Evolutionary conservation across 1,140 invertebrate genomes (phyloP), one percentile per base, ranked within the genome.

Genomic region (Lepidurus arcticus): DNA sequence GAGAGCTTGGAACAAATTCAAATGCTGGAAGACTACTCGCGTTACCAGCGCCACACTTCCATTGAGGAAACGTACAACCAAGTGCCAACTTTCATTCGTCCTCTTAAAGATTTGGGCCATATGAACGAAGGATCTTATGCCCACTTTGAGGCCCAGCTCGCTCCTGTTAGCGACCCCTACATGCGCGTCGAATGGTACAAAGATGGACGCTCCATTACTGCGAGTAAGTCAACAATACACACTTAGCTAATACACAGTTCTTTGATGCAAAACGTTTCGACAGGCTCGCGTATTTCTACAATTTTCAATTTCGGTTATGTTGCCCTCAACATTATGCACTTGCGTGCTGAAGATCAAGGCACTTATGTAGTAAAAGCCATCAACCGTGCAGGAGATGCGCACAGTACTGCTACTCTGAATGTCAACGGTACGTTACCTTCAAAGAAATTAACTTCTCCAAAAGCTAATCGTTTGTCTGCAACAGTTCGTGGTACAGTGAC

Each of bases 111-210:
- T 84, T 87, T 96, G 80, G 93, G 93, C 74, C 92, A 95, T 83
- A 88, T 96, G 42, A 91, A 93, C 85, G 96, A 98, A 87, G 94
- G 94, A 77, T 82, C 82, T 13, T 95, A 95, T 85, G 94, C 94
- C 80, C 95, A 97, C 84, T 98, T 98, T 83, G 96, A 98, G 88
- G 95, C 92, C 80, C 94, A 97, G 85, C 88, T 98, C 0, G 93
- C 92, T 76, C 97, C 97, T 79, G 93, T 98, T 43, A 96, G 94
- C 82, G 97, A 99, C 85, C 95, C 96, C 21, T 95, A 93, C 26
- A 98, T 99, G 96, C 92, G 92, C 87, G 94, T 99, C 82, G 96
- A 99, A 86, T 99, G 97, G 97, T 96, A 94, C 86, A 96, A 97
- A 87, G 96, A 99, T 90, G 96, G 95, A 82, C 90, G 90, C 85